Evolutionary conservation across 2,113 vertebrate species (phyloP).

Genomic region (Chrysemys picta): DNA sequence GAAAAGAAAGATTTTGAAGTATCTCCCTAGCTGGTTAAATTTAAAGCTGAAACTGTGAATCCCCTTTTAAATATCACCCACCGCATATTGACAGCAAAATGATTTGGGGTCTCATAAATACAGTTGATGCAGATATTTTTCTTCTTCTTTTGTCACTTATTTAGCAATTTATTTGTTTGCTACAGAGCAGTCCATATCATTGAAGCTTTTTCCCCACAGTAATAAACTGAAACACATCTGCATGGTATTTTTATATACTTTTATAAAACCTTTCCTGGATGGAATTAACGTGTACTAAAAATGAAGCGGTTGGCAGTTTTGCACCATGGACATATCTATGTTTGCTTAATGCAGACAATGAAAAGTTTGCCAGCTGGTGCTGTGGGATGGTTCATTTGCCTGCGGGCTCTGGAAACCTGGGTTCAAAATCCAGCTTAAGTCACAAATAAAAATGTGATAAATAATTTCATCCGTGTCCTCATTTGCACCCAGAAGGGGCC

Average conservation of each 20-base stretch:
- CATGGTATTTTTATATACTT: background rate
- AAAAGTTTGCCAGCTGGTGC: background rate
- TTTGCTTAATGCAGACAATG: background rate
- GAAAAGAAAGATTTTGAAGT: background rate
- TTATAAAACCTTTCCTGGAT: background rate
- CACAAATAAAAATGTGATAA: background rate
- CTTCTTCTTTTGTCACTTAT: background rate
- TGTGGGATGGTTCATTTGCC: background rate
- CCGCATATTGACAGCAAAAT: rapidly evolving
- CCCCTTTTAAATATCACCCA: rapidly evolving
- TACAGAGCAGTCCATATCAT: background rate
- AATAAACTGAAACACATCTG: background rate
- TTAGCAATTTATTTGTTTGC: rapidly evolving
- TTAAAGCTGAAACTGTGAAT: background rate
- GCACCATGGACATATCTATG: background rate
- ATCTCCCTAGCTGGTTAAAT: no score
- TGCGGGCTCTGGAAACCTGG: background rate
- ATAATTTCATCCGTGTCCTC: background rate
- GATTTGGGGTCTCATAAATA: background rate
- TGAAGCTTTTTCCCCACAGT: background rate
- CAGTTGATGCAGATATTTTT: background rate
- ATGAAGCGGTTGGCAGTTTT: background rate
- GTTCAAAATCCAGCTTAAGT: background rate
- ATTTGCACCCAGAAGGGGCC: background rate
- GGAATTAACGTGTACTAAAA: background rate